Base-by-base conservation (phyloP, 1,140 invertebrate species). In the Drosophila lacteicornis region DNA sequence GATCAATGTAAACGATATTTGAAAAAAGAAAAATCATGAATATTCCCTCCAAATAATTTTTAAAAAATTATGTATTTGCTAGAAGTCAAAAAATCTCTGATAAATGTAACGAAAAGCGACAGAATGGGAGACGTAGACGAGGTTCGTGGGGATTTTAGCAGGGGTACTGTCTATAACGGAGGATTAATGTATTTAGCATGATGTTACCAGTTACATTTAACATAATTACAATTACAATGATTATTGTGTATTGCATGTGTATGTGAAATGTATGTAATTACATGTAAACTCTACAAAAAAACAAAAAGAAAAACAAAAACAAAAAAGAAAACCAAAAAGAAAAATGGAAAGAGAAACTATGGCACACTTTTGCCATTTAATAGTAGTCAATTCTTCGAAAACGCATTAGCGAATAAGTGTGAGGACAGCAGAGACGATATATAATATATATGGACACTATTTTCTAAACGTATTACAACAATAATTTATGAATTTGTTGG, bases 11-110 rank as follows among this genome's bases (percentile, higher is more conserved):
- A 85, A 68, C 38, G 68, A 85, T 90, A 82, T 85, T 87, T 83
- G 59, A 76, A 91, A 91, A 67, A 30, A 43, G 55, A 66, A 53
- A 73, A 73, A 73, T 91, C 90, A 91, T 91, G 85, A 91, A 91
- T 91, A 91, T 91, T 91, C 90, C 90, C 90, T 91, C 90, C 90
- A 91, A 90, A 91, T 91, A 91, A 91, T 90, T 91, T 90, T 86
- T 76, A 82, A 91, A 88, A 91, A 88, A 91, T 90, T 90, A 90
- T 80, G 74, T 81, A 88, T 85, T 77, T 75, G 85, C 78, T 79
- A 81, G 57, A 68, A 60, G 77, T 78, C 77, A 84, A 82, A 84
- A 84, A 82, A 80, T 87, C 84, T 88, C 80, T 88, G 80, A 81
- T 79, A 88, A 75, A 55, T 75, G 74, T 76, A 74, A 82, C 79